Conservation (phyloP, 2,888 invertebrate species). For the Boloria euphrosyne region DNA sequence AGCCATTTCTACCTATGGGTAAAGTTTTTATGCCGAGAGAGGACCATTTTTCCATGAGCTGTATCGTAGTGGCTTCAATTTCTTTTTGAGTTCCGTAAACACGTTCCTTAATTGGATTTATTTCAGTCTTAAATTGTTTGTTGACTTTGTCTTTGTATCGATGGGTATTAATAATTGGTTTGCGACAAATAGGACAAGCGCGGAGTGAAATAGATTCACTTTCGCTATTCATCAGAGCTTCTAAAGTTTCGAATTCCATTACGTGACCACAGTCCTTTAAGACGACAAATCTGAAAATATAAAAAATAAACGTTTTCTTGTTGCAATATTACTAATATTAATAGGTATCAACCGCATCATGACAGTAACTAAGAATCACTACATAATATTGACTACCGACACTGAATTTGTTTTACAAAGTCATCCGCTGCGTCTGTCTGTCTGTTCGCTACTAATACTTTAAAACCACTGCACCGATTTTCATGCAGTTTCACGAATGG, state of each 20-base stretch:
- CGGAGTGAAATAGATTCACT: slow-evolving; percentile 58
- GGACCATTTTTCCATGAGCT: slow-evolving; percentile 39
- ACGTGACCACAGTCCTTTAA: slow-evolving; percentile 80
- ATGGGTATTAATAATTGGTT: slow-evolving; percentile 79
- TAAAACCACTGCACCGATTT: no score
- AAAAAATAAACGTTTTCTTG: not conserved
- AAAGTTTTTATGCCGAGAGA: slow-evolving; percentile 5
- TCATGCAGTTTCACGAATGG: no score
- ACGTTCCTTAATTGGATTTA: slow-evolving; percentile 67
- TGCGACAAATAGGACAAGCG: slow-evolving; percentile 83
- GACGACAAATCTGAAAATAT: slow-evolving; percentile 70
- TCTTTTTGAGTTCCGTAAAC: slow-evolving; percentile 59
- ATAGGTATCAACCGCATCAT: no score
- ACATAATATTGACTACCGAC: no score
- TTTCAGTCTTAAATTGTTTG: slow-evolving; percentile 59
- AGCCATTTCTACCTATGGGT: slow-evolving; percentile 19
- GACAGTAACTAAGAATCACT: no score
- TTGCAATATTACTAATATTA: no score
- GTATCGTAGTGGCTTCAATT: slow-evolving; percentile 47
- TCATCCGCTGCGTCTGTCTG: no score
- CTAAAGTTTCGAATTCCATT: slow-evolving; percentile 72
- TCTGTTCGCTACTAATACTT: no score
- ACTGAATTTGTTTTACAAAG: no score
- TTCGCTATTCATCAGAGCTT: slow-evolving; percentile 62
- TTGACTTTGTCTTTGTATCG: slow-evolving; percentile 81